Conservation (phyloP, 2,888 invertebrate genomes). For the Agrochola litura region DNA sequence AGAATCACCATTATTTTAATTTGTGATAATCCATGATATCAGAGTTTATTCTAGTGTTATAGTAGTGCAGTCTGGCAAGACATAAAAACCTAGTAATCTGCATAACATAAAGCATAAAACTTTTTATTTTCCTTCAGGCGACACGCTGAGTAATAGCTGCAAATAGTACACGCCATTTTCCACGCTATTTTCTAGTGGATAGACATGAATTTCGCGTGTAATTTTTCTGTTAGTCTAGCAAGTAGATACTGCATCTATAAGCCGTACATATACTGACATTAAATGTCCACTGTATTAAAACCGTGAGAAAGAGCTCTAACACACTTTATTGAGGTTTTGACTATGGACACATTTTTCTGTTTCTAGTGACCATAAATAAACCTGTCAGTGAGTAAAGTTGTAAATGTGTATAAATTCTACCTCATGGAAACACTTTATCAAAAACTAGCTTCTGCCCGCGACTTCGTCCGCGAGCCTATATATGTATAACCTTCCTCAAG, state of each 20-base stretch:
- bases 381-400: neutral
- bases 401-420: neutral
- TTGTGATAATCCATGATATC: neutral
- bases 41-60: slow-evolving; percentile 39
- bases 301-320: slow-evolving; percentile 54
- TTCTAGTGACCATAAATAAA: too few relatives aligned
- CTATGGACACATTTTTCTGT: neutral
- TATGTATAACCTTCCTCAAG: too few relatives aligned
- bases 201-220: slow-evolving; percentile 29
- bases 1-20: slow-evolving; percentile 30
- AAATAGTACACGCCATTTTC: slow-evolving; percentile 22
- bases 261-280: slow-evolving; percentile 33
- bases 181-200: slow-evolving; percentile 6
- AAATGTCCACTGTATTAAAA: slow-evolving; percentile 47
- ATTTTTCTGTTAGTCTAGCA: slow-evolving; percentile 6
- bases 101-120: slow-evolving; percentile 49
- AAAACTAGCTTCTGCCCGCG: too few relatives aligned
- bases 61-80: slow-evolving; percentile 23
- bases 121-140: slow-evolving; percentile 42
- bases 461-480: too few relatives aligned
- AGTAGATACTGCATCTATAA: slow-evolving; percentile 31
- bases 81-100: slow-evolving; percentile 59
- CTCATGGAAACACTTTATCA: neutral
- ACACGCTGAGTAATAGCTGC: slow-evolving; percentile 23
- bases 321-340: slow-evolving; percentile 19